Evolutionary conservation across 2,113 vertebrate species (phyloP), one percentile per base, ranked within the genome.

Genomic region (Daphoenositta chrysoptera): DNA sequence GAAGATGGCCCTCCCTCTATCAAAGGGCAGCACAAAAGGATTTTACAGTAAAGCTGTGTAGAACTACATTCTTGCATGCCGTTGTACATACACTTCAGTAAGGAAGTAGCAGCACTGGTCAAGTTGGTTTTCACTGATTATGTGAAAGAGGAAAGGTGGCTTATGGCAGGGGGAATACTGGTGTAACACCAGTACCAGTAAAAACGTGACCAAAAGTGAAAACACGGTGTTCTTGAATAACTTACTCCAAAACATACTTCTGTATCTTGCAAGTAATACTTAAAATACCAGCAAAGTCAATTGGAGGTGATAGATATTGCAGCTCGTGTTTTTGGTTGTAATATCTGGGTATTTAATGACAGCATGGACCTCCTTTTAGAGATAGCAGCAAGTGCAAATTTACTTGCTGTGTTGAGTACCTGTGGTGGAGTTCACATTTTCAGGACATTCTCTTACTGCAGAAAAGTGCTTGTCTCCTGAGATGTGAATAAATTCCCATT

Each of bases 31-130:
- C 37, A 5, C 11, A 48, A 58, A 90, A 42, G 16, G 5, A 13
- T 27, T 60, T 44, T 13, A 30, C 16, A 77, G 19, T 63, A 15
- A 68, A n/a, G 35, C 13, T 60, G 1, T 33, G 18, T 37, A 13
- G 11, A 15, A 20, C n/a, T 69, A 1, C 3, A 1, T 60, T 64
- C 35, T 64, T 71, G 15, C 6, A 13, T 3, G 0, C 5, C 11
- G 9, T 9, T 88, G 24, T 56, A 40, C 42, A 13, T 57, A 10
- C 12, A 9, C 10, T 45, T 31, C 47, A 48, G 23, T 63, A 48
- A 57, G 51, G 61, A 37, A 78, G 28, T 40, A 63, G 20, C 31
- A 64, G 6, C 17, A 45, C 7, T 2, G 5, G 48, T 30, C 6
- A 33, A 16, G 18, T 60, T 73, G 2, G 1, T 51, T 69, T 40